Evolutionary conservation across 35 echinoderm and acorn worm species (phyloP).

Genomic region (Stichopus chloronotus): DNA sequence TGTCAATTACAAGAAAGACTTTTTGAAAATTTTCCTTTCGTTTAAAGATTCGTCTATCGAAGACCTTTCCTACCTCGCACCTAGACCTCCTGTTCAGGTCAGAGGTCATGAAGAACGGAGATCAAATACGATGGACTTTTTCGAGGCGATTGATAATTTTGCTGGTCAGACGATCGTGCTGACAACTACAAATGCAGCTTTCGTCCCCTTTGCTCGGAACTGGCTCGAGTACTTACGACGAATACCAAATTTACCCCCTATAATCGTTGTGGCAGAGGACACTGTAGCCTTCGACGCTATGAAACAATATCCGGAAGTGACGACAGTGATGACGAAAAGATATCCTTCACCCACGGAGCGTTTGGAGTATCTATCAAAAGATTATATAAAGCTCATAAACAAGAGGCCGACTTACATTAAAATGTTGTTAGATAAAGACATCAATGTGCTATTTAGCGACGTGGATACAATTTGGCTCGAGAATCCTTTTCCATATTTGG

Average conservation of each 20-base stretch:
- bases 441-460: constrained; percentile 78
- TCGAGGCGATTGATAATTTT: neutral
- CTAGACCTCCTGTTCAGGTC: neutral
- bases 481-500: constrained; percentile 75
- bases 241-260: constrained; percentile 48
- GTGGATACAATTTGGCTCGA: constrained; percentile 82
- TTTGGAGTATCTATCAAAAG: constrained; percentile 52
- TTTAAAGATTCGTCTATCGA: neutral
- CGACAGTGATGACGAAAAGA: constrained; percentile 48
- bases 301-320: constrained; percentile 53
- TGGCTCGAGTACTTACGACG: constrained; percentile 77
- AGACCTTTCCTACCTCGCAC: constrained; percentile 15
- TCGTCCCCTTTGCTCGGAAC: constrained; percentile 78
- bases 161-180: constrained; percentile 58
- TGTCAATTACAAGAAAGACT: too few species aligned
- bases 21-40: too few species aligned
- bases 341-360: constrained; percentile 17
- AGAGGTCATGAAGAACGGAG: neutral
- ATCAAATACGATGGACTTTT: constrained; percentile 11
- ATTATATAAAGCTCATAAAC: constrained; percentile 77
- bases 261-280: constrained; percentile 76
- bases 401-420: constrained; percentile 78
- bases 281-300: constrained; percentile 55
- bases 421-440: constrained; percentile 49
- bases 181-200: constrained; percentile 73